Base-by-base conservation (phyloP, 2,797 vertebrate species). In the Cetoscarus ocellatus region DNA sequence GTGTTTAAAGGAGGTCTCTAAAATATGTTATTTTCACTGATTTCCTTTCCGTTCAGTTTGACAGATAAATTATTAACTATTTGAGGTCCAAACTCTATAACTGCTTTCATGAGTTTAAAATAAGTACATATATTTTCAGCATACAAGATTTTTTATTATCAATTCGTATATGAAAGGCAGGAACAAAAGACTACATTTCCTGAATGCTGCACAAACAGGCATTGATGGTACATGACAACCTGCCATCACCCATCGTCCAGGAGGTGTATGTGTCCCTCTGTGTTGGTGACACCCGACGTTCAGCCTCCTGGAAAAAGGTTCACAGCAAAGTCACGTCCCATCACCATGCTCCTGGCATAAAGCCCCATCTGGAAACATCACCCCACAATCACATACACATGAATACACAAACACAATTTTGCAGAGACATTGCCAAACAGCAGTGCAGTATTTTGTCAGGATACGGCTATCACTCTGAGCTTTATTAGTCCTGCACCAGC, bases 361-460 rank as follows among this genome's bases (percentile, higher is more conserved):
- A 59, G 75, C 56, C 87, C 74, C 83, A 88, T 91, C 88, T 91
- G 87, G 79, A 86, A 64, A 56, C 77, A 76, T 18, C 44, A 15
- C 7, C 39, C 43, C 55, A 40, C 8, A 27, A 8, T 53, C 5
- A 2, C 47, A 17, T 5, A n/a, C 70, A 67, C 64, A 45, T 19
- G 0, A 35, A 56, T 44, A 73, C 42, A 77, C 57, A 74, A 45
- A 61, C 57, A 75, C 44, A 56, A 13, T 62, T 53, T 11, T 39
- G 67, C 50, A 49, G 34, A 60, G 65, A 70, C 63, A 17, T 44
- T 57, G 67, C 65, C 75, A 82, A 74, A 84, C 55, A 75, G 67
- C 70, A 70, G 61, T 14, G 44, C 44, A 71, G 71, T 61, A 40
- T 54, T 66, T 59, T 43, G 39, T 67, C 61, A 45, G 53, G 14